Evolutionary conservation across 2,888 invertebrate species (phyloP).

Genomic region (Helobdella robusta): DNA sequence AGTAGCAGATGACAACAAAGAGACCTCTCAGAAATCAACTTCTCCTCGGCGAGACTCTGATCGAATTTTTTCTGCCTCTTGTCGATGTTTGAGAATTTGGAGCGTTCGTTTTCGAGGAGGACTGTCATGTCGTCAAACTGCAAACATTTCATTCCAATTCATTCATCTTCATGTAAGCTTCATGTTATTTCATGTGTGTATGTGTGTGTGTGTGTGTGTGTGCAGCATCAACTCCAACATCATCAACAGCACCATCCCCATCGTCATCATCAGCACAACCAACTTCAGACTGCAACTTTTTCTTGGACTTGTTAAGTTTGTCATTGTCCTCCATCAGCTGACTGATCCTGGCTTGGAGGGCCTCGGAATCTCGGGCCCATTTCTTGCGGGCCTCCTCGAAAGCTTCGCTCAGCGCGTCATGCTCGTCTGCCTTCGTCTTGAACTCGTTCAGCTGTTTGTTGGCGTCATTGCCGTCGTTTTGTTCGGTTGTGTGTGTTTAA

Average conservation of each 20-base stretch:
- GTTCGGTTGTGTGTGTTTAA: background rate
- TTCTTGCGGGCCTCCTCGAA: slow-evolving; percentile 90
- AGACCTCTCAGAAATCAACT: slow-evolving; percentile 50
- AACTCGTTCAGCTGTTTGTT: slow-evolving; percentile 51
- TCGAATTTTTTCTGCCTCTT: slow-evolving; percentile 98
- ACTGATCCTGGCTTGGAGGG: slow-evolving; percentile 74
- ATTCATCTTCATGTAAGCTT: background rate
- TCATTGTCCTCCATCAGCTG: slow-evolving; percentile 72
- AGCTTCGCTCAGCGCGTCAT: slow-evolving; percentile 66
- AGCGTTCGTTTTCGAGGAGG: slow-evolving; percentile 81
- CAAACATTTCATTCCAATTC: background rate
- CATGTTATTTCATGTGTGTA: background rate
- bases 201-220: background rate
- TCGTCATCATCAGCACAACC: too few relatives aligned
- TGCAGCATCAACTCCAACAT: background rate
- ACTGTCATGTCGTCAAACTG: slow-evolving; percentile 82
- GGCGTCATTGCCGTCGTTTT: background rate
- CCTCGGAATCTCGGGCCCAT: slow-evolving; percentile 55
- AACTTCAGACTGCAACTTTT: slow-evolving; percentile 90
- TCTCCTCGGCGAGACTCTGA: slow-evolving; percentile 60
- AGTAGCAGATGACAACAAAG: background rate
- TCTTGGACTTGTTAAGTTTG: slow-evolving; percentile 89
- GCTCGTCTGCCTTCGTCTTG: slow-evolving; percentile 90
- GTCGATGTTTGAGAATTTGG: slow-evolving; percentile 75
- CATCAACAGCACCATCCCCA: background rate